Conservation (phyloP, 2,113 vertebrate genomes). For the Psilopogon haemacephalus region DNA sequence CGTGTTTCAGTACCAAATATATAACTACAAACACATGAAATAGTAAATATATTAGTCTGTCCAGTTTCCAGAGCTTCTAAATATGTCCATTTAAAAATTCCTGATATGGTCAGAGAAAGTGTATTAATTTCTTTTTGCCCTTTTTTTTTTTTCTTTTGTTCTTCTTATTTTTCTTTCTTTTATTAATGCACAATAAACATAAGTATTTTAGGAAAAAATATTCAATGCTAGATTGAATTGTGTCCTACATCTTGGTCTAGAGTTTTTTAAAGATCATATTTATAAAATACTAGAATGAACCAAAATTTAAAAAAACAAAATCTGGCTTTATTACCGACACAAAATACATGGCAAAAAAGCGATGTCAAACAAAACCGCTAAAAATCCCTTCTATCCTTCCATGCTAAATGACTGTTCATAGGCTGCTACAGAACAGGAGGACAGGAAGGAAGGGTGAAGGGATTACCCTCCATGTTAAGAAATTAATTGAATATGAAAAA, state of each 20-base stretch:
- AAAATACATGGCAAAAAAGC: rapidly evolving
- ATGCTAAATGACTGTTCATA: not conserved
- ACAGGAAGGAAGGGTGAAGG: too few relatives aligned
- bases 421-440: not conserved
- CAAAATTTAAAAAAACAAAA: not conserved
- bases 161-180: too few relatives aligned
- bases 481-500: too few relatives aligned
- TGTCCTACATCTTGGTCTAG: not conserved
- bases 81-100: not conserved
- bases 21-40: not conserved
- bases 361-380: rapidly evolving
- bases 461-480: too few relatives aligned
- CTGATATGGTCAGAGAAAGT: not conserved
- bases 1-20: not conserved
- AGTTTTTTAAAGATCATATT: not conserved
- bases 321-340: not conserved
- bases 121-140: not conserved
- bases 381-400: rapidly evolving
- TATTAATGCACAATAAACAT: not conserved
- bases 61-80: not conserved
- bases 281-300: not conserved
- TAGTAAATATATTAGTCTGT: not conserved
- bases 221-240: not conserved
- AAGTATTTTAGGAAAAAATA: not conserved
- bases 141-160: not conserved